Evolutionary conservation across 2,797 vertebrate species (phyloP).

Genomic region (Sarcophilus harrisii): DNA sequence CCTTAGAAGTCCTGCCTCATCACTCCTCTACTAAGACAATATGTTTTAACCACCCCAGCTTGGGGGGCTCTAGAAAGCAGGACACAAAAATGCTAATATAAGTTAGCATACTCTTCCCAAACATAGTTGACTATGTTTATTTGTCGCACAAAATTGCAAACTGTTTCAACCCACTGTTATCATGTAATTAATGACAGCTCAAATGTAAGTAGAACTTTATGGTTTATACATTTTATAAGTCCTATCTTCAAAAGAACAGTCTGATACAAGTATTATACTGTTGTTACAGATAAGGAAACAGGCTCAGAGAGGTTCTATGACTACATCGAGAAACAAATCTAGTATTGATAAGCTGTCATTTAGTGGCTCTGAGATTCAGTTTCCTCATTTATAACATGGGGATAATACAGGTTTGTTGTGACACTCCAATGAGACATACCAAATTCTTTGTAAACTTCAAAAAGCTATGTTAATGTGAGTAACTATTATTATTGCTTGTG

Average conservation of each 20-base stretch:
- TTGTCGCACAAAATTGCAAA: constrained; percentile 40
- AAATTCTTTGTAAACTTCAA: not conserved
- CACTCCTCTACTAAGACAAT: too few relatives aligned
- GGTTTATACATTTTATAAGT: not conserved
- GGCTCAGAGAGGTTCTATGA: not conserved
- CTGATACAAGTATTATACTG: not conserved
- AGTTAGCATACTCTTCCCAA: not conserved
- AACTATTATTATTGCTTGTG: not conserved
- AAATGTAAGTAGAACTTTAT: not conserved
- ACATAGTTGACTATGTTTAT: not conserved
- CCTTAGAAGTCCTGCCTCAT: too few relatives aligned
- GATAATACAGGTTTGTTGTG: not conserved
- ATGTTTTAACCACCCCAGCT: too few relatives aligned
- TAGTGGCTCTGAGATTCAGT: not conserved
- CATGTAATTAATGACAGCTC: constrained; percentile 18
- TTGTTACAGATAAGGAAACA: not conserved
- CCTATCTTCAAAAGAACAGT: not conserved
- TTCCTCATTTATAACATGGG: not conserved
- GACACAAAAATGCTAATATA: not conserved
- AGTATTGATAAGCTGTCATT: not conserved
- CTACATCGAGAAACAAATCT: not conserved
- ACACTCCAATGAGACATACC: not conserved
- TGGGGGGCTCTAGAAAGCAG: too few relatives aligned
- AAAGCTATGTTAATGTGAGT: not conserved
- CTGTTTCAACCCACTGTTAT: not conserved